Conservation (phyloP, 2,888 invertebrate species). For the Drosophila antonietae region DNA sequence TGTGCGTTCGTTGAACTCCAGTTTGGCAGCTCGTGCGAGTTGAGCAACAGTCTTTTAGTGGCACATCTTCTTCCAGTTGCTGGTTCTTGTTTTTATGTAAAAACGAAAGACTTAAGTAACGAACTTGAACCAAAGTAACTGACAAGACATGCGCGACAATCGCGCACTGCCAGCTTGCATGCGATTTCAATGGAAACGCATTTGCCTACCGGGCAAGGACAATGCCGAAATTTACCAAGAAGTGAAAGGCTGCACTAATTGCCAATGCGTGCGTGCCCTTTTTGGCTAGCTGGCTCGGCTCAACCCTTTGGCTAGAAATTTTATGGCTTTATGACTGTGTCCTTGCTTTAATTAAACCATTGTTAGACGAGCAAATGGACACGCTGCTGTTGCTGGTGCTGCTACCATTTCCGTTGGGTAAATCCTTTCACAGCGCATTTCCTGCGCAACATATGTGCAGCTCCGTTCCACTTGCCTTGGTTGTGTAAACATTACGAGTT, state of each 20-base stretch:
- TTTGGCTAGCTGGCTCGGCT: background rate
- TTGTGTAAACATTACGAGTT: constrained; percentile 39
- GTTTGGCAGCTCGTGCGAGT: constrained; percentile 36
- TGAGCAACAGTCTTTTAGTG: constrained; percentile 56
- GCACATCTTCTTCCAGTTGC: constrained; percentile 40
- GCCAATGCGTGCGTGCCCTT: constrained; percentile 16
- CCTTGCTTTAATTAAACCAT: constrained; percentile 74
- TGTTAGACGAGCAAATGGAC: constrained; percentile 34
- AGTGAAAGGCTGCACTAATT: constrained; percentile 56
- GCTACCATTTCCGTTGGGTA: constrained; percentile 48
- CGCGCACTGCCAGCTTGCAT: background rate
- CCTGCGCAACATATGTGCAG: constrained; percentile 63
- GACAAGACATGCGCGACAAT: constrained; percentile 5
- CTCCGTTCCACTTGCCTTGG: constrained; percentile 15
- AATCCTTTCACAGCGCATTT: constrained; percentile 61
- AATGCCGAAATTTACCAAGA: constrained; percentile 40
- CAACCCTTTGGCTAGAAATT: constrained; percentile 67
- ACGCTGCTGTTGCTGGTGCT: constrained; percentile 19
- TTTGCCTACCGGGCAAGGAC: constrained; percentile 73
- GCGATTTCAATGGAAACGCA: constrained; percentile 42
- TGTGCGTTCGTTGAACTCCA: constrained; percentile 72
- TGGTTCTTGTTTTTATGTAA: constrained; percentile 31
- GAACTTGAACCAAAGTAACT: constrained; percentile 48
- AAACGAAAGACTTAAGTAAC: constrained; percentile 75
- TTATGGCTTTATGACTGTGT: constrained; percentile 75